A percentile compares a stretch with the other conserved stretches of the same genome.
Conservation (phyloP, 2,888 invertebrate species). For the Pomacea canaliculata region DNA sequence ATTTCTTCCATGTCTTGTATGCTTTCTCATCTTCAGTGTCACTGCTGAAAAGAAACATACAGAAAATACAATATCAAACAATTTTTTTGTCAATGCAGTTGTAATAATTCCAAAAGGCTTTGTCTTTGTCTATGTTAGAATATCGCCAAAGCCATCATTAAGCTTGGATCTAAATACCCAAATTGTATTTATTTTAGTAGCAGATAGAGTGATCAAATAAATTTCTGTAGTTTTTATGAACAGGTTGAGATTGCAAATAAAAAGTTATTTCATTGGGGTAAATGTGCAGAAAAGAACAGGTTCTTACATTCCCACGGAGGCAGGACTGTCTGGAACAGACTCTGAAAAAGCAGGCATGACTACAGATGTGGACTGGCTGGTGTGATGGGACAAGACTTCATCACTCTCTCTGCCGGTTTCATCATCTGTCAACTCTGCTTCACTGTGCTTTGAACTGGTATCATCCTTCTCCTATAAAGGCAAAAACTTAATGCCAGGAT, state of each 20-base stretch:
- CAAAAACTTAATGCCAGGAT: neutral
- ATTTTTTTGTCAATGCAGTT: neutral
- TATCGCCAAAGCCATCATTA: too few relatives aligned
- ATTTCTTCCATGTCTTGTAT: slow-evolving; percentile 88
- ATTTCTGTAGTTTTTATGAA: too few relatives aligned
- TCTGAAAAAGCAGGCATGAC: slow-evolving; percentile 68
- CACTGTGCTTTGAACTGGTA: slow-evolving; percentile 56
- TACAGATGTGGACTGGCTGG: slow-evolving; percentile 31
- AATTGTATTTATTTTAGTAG: too few relatives aligned
- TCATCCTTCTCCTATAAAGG: slow-evolving; percentile 46
- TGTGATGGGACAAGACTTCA: slow-evolving; percentile 37
- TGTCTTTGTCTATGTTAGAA: too few relatives aligned
- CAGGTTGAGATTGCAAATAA: too few relatives aligned
- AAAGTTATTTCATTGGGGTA: too few relatives aligned
- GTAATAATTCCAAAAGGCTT: neutral
- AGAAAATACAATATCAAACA: neutral
- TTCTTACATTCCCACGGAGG: slow-evolving; percentile 58
- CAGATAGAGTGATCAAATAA: too few relatives aligned
- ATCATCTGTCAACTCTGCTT: slow-evolving; percentile 64
- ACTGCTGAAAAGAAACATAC: slow-evolving; percentile 53
- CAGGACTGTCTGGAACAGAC: slow-evolving; percentile 77
- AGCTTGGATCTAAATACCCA: too few relatives aligned
- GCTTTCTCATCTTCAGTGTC: slow-evolving; percentile 81
- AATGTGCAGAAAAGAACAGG: too few relatives aligned
- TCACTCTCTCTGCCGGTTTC: slow-evolving; percentile 52